Conservation (phyloP, 2,113 vertebrate genomes). For the Pituophis catenifer region DNA sequence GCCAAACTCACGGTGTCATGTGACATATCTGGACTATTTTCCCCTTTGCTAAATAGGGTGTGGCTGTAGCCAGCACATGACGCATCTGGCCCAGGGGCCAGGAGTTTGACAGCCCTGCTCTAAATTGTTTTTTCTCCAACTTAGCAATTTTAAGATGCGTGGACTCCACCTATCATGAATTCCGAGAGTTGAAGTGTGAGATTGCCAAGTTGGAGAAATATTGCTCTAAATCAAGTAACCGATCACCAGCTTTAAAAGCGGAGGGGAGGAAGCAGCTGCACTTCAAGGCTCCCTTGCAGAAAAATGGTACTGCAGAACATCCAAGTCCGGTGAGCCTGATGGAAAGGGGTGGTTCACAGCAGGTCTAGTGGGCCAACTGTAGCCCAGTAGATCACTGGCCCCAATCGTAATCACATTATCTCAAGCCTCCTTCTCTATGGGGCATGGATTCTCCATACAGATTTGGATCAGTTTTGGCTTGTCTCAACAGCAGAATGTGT, state of each 20-base stretch:
- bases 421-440: not conserved
- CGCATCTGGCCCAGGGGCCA: too few relatives aligned
- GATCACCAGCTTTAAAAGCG: not conserved
- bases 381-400: not conserved
- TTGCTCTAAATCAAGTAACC: not conserved
- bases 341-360: not conserved
- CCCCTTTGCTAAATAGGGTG: too few relatives aligned
- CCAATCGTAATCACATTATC: not conserved
- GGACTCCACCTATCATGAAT: not conserved
- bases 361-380: not conserved
- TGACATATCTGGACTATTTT: too few relatives aligned
- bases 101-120: too few relatives aligned
- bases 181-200: not conserved
- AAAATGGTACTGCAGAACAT: not conserved
- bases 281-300: not conserved
- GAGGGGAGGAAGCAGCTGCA: not conserved
- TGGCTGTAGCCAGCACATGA: too few relatives aligned
- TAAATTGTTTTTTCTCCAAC: not conserved
- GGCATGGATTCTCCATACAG: not conserved
- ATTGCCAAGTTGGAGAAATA: not conserved
- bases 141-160: not conserved
- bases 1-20: too few relatives aligned
- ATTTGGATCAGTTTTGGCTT: not conserved
- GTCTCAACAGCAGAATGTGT: not conserved
- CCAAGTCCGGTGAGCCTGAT: not conserved